Conservation (phyloP, 2,888 invertebrate species). For the Sminthurides aquaticus region DNA sequence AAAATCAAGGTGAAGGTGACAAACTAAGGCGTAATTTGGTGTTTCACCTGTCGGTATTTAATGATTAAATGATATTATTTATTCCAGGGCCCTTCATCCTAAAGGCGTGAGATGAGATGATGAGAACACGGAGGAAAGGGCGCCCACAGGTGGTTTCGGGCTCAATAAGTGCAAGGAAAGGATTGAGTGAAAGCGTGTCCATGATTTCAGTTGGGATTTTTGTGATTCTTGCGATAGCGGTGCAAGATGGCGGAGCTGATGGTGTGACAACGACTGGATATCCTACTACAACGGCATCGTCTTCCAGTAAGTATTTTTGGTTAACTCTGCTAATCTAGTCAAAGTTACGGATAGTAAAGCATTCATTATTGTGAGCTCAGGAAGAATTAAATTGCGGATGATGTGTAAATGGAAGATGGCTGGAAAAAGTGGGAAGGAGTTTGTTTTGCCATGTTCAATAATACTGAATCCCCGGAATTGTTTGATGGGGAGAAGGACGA, state of each 20-base stretch:
- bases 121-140: constrained; percentile 3
- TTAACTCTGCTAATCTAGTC: too few relatives aligned
- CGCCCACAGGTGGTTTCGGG: background rate
- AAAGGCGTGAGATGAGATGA: background rate
- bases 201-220: background rate
- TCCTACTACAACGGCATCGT: background rate
- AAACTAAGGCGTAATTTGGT: too few relatives aligned
- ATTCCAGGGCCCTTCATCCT: background rate
- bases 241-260: background rate
- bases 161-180: background rate
- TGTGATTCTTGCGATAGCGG: background rate
- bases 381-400: too few relatives aligned
- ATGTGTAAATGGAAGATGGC: too few relatives aligned
- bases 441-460: too few relatives aligned
- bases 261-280: background rate
- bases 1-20: too few relatives aligned
- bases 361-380: too few relatives aligned
- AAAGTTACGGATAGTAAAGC: too few relatives aligned
- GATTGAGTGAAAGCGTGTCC: background rate
- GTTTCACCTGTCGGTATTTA: too few relatives aligned
- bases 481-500: too few relatives aligned
- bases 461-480: too few relatives aligned
- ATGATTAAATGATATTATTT: background rate
- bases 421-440: too few relatives aligned
- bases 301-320: constrained; percentile 2